phyloP scores from a whole-genome alignment of 2,113 vertebrate species.

The Aptenodytes forsteri region DNA sequence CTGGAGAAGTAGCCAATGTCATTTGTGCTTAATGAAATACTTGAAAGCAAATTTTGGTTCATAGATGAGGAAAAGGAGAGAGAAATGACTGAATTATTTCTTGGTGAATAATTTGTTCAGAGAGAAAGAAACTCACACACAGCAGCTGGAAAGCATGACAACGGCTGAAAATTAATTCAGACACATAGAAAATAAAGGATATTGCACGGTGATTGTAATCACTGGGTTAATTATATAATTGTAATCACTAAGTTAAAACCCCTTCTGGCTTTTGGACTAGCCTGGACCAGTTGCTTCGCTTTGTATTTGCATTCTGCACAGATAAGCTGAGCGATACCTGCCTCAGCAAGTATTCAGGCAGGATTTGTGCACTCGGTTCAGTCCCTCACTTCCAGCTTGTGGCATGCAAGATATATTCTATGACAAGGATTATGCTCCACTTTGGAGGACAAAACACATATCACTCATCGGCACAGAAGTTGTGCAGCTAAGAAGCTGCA shows the following conservation, averaged over 20 bases:
- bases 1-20: background rate
- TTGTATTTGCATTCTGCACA: conserved; percentile 1
- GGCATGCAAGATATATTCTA: background rate
- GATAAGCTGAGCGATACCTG: background rate
- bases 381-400: background rate
- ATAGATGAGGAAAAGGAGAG: background rate
- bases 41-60: background rate
- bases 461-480: background rate
- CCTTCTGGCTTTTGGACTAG: background rate
- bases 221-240: background rate
- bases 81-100: background rate
- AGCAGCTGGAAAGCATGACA: background rate
- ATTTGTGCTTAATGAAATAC: background rate
- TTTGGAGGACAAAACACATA: conserved; percentile 23
- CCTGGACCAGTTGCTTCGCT: background rate
- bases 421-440: background rate
- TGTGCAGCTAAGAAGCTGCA: conserved; percentile 26
- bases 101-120: accelerated
- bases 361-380: background rate
- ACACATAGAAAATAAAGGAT: background rate
- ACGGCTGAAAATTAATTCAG: background rate
- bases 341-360: background rate
- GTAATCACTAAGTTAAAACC: background rate
- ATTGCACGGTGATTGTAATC: background rate
- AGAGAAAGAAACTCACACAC: background rate